phyloP scores from a whole-genome alignment of 2,888 invertebrate species.

The Holacanthella duospinosa region DNA sequence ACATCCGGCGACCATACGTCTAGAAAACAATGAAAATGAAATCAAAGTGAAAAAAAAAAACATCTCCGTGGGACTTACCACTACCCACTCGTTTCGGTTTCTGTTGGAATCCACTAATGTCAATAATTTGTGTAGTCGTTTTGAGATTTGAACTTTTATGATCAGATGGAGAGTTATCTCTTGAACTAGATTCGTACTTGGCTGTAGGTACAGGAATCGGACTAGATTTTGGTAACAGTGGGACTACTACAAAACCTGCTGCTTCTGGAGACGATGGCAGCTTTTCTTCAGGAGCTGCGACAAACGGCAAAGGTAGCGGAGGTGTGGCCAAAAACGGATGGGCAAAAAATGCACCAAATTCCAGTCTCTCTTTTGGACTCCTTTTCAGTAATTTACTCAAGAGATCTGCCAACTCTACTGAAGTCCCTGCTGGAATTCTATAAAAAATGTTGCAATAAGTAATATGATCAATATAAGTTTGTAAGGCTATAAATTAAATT shows the following conservation, averaged over 20 bases:
- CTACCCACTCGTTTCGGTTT: slow-evolving; percentile 5
- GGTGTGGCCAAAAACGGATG: slow-evolving; percentile 60
- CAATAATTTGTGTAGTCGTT: background rate
- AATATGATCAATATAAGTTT: no score
- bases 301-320: slow-evolving; percentile 31
- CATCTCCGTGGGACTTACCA: background rate
- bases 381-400: slow-evolving; percentile 71
- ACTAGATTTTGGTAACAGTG: slow-evolving; percentile 37
- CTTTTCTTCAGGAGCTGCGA: slow-evolving; percentile 32
- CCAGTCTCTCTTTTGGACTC: slow-evolving; percentile 88
- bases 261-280: slow-evolving; percentile 35
- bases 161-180: slow-evolving; percentile 31
- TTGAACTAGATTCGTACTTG: slow-evolving; percentile 35
- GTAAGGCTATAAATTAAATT: slow-evolving; percentile 41
- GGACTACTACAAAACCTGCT: slow-evolving; percentile 37
- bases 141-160: slow-evolving; percentile 3
- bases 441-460: no score
- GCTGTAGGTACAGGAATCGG: slow-evolving; percentile 37
- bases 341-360: slow-evolving; percentile 89
- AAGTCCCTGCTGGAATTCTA: slow-evolving; percentile 89
- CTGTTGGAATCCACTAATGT: slow-evolving; percentile 10
- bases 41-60: background rate
- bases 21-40: background rate
- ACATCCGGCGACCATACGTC: slow-evolving; percentile 56
- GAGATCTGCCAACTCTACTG: slow-evolving; percentile 75